Percentiles rank a stretch among this genome's conserved stretches.
Evolutionary conservation across 1,140 invertebrate genomes (phyloP).

Genomic region (Heliconius hewitsoni): DNA sequence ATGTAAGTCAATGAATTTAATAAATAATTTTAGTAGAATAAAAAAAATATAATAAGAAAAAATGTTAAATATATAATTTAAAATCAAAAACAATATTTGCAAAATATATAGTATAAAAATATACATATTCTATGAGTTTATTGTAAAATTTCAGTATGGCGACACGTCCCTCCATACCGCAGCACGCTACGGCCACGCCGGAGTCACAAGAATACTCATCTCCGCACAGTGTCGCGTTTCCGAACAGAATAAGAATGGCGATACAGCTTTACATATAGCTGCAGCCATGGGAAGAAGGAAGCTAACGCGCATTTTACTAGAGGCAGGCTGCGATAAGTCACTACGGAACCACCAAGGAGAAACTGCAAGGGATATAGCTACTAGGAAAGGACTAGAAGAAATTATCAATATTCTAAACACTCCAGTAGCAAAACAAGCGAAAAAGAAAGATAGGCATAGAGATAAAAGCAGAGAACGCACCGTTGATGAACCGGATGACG

Average conservation of each 20-base stretch:
- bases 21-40: too few relatives aligned
- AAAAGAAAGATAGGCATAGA: conserved; percentile 76
- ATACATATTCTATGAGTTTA: background rate
- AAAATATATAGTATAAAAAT: too few relatives aligned
- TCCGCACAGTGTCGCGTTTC: conserved; percentile 93
- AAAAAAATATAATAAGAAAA: too few relatives aligned
- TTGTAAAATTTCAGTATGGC: conserved; percentile 89
- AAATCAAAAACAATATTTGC: too few relatives aligned
- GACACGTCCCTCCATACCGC: conserved; percentile 97
- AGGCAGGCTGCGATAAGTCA: conserved; percentile 90
- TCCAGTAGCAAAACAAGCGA: conserved; percentile 79
- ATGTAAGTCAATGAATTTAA: conserved; percentile 82
- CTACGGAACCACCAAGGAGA: conserved; percentile 95
- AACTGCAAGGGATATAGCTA: conserved; percentile 94
- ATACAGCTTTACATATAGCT: conserved; percentile 95
- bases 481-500: conserved; percentile 71
- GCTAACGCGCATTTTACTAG: conserved; percentile 93
- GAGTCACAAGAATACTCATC: conserved; percentile 95
- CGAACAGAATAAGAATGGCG: conserved; percentile 97
- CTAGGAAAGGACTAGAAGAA: conserved; percentile 91
- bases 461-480: conserved; percentile 76
- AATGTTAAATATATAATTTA: too few relatives aligned
- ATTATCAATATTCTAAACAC: conserved; percentile 89
- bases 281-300: conserved; percentile 96
- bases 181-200: conserved; percentile 96